Conservation (phyloP, 1,140 invertebrate genomes). For the Drosophila ironensis region DNA sequence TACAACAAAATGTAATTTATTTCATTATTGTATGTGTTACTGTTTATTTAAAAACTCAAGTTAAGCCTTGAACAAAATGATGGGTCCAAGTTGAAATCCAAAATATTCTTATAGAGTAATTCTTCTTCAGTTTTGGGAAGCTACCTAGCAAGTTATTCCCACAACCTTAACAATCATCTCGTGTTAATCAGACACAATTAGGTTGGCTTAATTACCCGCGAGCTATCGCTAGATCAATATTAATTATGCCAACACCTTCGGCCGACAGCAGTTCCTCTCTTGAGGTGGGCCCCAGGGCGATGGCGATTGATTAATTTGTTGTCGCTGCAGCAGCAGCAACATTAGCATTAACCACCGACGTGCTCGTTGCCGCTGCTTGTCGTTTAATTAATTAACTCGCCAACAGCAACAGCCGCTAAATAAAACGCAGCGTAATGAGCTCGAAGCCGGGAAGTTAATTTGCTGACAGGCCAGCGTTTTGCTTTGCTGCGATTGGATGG, state of each 20-base stretch:
- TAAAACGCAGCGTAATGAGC: slow-evolving; percentile 42
- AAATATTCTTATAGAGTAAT: no score
- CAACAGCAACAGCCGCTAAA: slow-evolving; percentile 24
- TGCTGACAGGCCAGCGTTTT: slow-evolving; percentile 68
- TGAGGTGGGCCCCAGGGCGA: background rate
- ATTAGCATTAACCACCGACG: slow-evolving; percentile 19
- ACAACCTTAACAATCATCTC: slow-evolving; percentile 19
- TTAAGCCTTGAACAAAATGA: no score
- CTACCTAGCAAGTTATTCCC: background rate
- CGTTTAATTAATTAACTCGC: slow-evolving; percentile 75
- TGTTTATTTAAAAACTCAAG: no score
- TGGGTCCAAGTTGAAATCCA: no score
- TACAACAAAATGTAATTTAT: no score
- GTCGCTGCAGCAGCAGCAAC: slow-evolving; percentile 32
- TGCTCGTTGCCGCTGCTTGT: slow-evolving; percentile 52
- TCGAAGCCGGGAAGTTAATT: slow-evolving; percentile 59
- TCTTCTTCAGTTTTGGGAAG: background rate
- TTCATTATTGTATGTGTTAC: no score
- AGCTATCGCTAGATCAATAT: slow-evolving; percentile 66
- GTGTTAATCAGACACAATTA: slow-evolving; percentile 36
- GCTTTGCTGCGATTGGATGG: slow-evolving; percentile 69
- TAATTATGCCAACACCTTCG: slow-evolving; percentile 73
- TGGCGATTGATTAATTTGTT: slow-evolving; percentile 74
- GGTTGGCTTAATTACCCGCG: slow-evolving; percentile 30
- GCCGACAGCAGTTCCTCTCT: slow-evolving; percentile 48